Conservation (phyloP, 1,140 invertebrate genomes). For the Ylistrum balloti region DNA sequence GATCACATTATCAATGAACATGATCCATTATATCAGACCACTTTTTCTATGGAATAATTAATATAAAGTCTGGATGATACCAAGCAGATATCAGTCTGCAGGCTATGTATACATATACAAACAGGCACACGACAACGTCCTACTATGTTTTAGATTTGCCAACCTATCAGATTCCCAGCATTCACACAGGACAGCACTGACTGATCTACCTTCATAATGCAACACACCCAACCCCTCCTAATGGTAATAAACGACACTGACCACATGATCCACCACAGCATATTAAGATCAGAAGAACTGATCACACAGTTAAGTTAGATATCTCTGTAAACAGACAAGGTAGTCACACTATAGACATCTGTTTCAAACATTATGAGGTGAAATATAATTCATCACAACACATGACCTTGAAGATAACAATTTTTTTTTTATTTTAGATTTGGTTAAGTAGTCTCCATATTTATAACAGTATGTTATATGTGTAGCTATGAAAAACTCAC, state of each 20-base stretch:
- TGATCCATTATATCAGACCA: not conserved
- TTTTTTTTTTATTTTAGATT: no score
- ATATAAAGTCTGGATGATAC: not conserved
- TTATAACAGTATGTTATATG: no score
- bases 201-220: not conserved
- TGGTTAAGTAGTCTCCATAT: no score
- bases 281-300: not conserved
- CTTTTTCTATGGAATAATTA: not conserved
- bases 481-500: no score
- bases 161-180: not conserved
- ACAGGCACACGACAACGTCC: no score
- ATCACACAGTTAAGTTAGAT: not conserved
- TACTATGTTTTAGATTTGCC: not conserved
- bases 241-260: not conserved
- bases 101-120: not conserved
- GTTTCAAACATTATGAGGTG: no score
- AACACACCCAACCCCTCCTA: not conserved
- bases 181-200: not conserved
- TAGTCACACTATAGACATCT: no score
- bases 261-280: not conserved
- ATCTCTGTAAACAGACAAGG: not conserved
- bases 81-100: not conserved
- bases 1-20: not conserved
- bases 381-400: no score
- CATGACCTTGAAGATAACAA: no score